Base-by-base conservation (phyloP, 2,888 invertebrate species). In the Macaria liturata region DNA sequence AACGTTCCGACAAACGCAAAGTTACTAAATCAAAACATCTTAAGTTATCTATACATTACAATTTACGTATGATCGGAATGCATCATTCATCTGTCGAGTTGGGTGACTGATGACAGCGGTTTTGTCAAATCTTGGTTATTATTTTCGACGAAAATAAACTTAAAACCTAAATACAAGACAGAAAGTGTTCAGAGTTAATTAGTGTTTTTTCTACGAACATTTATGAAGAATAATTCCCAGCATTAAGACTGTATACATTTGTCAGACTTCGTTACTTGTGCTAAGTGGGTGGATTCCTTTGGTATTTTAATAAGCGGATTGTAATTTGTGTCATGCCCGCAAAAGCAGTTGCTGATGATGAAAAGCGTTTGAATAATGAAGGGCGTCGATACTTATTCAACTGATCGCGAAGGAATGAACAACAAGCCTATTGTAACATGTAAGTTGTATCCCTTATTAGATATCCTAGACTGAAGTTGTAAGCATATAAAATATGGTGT, bases 351-450 rank as follows among this genome's bases (percentile, higher is more conserved):
- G 70, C 74, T 85, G 83, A 90, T 88, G 81, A 90, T 91, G 90
- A 72, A 68, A 74, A 75, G 72, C 70, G 54, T 59, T 65, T 79
- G 69, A 91, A 93, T 89, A 91, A 94, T 94, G 93, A 94, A 93
- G 92, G 93, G 93, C 78, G 90, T 91, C 83, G 89, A 91, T 88
- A 90, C 80, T 78, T 81, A 83, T 74, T 70, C 78, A 78, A 79
- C 82, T 69, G 81, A 92, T 78, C 88, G 86, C 70, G 91, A 92
- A 87, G 91, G 92, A 80, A 94, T 94, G 93, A 94, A 94, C 83
- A 93, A 94, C 78, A 94, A 94, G 87, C 95, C 95, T 60, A 94
- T 95, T 74, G 92, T 95, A 84, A 95, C 96, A 88, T 95, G 95
- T 95, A 93, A 93, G 94, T 93, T 48, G 42, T 40, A 39, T 30